Conservation (phyloP, 37 sponge, comb jelly and placozoan genomes). For the Beroe forskalii region DNA sequence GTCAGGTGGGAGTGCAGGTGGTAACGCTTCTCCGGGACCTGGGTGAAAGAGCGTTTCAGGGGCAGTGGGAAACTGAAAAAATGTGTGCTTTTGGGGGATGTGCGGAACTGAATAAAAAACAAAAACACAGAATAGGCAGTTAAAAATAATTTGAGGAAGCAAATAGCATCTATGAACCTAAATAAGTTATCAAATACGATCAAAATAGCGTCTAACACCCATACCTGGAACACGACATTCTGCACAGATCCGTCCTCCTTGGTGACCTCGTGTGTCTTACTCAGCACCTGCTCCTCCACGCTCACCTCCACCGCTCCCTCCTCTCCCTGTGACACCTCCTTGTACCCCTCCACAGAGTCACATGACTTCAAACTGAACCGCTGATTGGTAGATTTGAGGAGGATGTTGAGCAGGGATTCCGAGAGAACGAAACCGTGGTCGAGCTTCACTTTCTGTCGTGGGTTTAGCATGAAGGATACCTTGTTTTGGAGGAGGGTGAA, state of each 20-base stretch:
- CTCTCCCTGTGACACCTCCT: background rate
- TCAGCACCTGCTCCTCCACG: constrained; percentile 37
- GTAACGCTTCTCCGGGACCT: constrained; percentile 55
- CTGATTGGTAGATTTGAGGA: constrained; percentile 13
- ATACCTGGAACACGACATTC: constrained; percentile 13
- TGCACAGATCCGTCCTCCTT: background rate
- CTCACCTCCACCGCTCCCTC: constrained; percentile 45
- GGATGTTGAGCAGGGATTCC: background rate
- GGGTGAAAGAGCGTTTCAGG: background rate
- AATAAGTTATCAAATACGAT: no score
- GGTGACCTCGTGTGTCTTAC: background rate
- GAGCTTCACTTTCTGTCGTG: constrained; percentile 45
- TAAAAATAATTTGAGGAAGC: no score
- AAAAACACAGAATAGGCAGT: no score
- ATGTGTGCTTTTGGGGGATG: no score
- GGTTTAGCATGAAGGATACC: background rate
- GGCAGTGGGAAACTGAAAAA: no score
- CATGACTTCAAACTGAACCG: background rate
- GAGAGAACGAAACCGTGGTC: constrained; percentile 45
- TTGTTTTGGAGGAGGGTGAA: constrained; percentile 7
- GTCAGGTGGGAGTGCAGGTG: constrained; percentile 52
- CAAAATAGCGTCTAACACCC: no score
- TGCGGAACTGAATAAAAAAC: no score
- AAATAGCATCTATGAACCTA: no score
- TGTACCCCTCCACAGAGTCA: background rate